Base-by-base conservation (phyloP, 2,888 invertebrate genomes). In the Crocallis elinguaria region DNA sequence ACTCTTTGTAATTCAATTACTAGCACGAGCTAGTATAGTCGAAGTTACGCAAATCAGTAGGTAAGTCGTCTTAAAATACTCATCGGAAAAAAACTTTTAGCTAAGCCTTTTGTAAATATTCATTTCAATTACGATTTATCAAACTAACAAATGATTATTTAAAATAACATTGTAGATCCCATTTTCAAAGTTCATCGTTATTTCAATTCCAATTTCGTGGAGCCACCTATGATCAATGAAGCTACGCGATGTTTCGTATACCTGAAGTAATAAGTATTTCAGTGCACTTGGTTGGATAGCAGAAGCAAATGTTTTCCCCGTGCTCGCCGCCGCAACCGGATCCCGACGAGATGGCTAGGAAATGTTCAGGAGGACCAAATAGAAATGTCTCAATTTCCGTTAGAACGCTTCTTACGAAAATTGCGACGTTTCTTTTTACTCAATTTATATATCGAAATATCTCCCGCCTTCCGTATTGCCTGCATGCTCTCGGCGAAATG, bases 321-420 rank as follows among this genome's bases (percentile, higher is more conserved):
- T 66, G 67, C 64, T n/a, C n/a, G n/a, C 69, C 64, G 57, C 79
- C 79, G 75, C 82, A 71, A 75, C 79, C 75, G 76, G 79, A 77
- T 79, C 72, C 77, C 73, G 70, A 55, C 76, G 79, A 81, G 81
- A 85, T 84, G 79, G 80, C 77, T 71, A 71, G 79, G 82, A 84
- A 84, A 83, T 77, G 75, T 77, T 79, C 71, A 84, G 79, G 80
- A 84, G 83, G 82, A 84, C 81, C 82, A 86, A 86, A 86, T 86
- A 87, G 84, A 88, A 87, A 86, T 81, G 82, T 86, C 85, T 87
- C 85, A 84, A 88, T 87, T 89, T 88, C 87, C 87, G 83, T 67
- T 67, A 75, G 73, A 75, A 75, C 72, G 77, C 73, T 83, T 75
- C 79, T 79, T 75, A 73, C 73, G 67, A 70, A 73, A 75, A 73